Base-by-base conservation (phyloP, 2,888 invertebrate genomes). In the Athetis lepigone region DNA sequence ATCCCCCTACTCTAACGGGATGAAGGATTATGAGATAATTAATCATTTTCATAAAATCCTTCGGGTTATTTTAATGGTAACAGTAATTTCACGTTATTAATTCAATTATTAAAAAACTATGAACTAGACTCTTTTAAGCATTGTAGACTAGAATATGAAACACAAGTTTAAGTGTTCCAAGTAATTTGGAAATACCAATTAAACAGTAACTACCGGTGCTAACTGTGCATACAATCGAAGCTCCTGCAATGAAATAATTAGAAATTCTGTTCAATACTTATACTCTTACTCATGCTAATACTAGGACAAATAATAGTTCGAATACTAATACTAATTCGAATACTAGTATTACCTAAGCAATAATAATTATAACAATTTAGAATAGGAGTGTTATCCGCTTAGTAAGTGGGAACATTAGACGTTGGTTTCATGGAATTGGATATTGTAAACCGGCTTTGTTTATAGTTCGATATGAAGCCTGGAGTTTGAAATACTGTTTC, bases 371-470 rank as follows among this genome's bases (percentile, higher is more conserved):
- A 18, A 13, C 47, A 59, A 21, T 18, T 59, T 37, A 1, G 29
- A 29, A 33, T 29, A 16, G n/a, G 18, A 68, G 2, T 37, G 47
- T 7, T 68, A 46, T 42, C 16, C 13, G 13, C 27, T 47, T 47
- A 65, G 23, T 64, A 68, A 67, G 18, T 46, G 46, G 18, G 33
- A 33, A 13, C 33, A 29, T 49, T 16, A 25, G 16, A 25, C 19
- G 60, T 21, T 2, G 5, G 42, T 23, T 60, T 43, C 42, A 23
- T 42, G 70, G 37, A 70, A 59, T 47, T 43, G 36, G 36, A 19
- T 69, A 29, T 16, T 60, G 19, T 43, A 37, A 65, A 65, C 29
- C 60, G 49, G 16, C 23, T 29, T 19, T 42, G 60, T 69, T 37
- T 29, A 43, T 13, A 29, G 23, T 43, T 70, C 4, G 13, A 25